Conservation (phyloP, 2,797 vertebrate genomes). For the Serranus cabrilla region DNA sequence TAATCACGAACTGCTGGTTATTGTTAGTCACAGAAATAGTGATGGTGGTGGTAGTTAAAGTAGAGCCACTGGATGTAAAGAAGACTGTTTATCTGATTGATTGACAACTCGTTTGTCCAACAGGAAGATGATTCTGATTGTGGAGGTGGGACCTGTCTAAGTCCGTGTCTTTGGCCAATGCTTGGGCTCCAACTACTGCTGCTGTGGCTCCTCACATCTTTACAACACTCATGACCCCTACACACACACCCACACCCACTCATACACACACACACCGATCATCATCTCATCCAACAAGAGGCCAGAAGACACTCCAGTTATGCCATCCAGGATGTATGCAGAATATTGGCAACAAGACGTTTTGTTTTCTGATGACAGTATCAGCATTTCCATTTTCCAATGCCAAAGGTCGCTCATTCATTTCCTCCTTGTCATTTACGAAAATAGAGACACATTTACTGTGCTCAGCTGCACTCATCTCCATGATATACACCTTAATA, state of each 20-base stretch:
- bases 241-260: slow-evolving; percentile 38
- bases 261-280: slow-evolving; percentile 35
- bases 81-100: slow-evolving; percentile 27
- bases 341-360: slow-evolving; percentile 56
- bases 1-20: neutral
- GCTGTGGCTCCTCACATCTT: slow-evolving; percentile 92
- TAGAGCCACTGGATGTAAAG: neutral
- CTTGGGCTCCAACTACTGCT: slow-evolving; percentile 91
- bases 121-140: slow-evolving; percentile 98
- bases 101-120: slow-evolving; percentile 66
- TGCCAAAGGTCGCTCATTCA: slow-evolving; percentile 81
- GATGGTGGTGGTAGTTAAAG: neutral
- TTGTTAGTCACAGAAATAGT: neutral
- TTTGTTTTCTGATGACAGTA: slow-evolving; percentile 33
- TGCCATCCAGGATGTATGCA: slow-evolving; percentile 66
- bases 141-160: slow-evolving; percentile 91
- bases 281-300: slow-evolving; percentile 56
- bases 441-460: slow-evolving; percentile 65
- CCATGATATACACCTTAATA: slow-evolving; percentile 61
- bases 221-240: slow-evolving; percentile 83
- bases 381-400: slow-evolving; percentile 74
- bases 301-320: slow-evolving; percentile 43
- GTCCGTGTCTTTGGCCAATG: slow-evolving; percentile 90
- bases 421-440: slow-evolving; percentile 59
- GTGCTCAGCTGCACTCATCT: slow-evolving; percentile 67